Evolutionary conservation across 2,797 vertebrate species (phyloP).

Genomic region (Amphiprion clarkii): DNA sequence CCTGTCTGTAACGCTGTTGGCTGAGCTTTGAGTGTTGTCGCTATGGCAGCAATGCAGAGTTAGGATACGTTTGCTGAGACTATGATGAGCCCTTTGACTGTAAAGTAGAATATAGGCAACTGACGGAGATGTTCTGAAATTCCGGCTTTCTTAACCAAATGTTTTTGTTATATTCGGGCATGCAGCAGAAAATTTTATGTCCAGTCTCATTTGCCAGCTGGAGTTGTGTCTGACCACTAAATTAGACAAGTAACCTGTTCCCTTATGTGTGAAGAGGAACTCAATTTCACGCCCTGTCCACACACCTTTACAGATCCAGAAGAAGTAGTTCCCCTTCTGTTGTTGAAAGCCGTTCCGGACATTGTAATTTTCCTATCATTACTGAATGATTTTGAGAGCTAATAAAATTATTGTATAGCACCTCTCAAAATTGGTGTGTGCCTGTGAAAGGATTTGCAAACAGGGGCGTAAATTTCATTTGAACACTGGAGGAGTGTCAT

Average conservation of each 20-base stretch:
- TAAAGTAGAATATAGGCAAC: slow-evolving; percentile 20
- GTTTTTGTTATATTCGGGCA: slow-evolving; percentile 1
- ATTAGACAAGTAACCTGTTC: slow-evolving; percentile 43
- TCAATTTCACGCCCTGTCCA: slow-evolving; percentile 65
- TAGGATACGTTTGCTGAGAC: slow-evolving; percentile 44
- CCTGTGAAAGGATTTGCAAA: slow-evolving; percentile 18
- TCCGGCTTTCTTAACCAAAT: slow-evolving; percentile 15
- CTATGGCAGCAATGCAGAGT: slow-evolving; percentile 76
- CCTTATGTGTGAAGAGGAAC: slow-evolving; percentile 28
- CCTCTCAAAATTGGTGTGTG: slow-evolving; percentile 1
- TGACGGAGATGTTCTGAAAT: slow-evolving; percentile 15
- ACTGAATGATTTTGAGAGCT: slow-evolving; percentile 14
- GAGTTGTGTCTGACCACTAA: slow-evolving; percentile 39
- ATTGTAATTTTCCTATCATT: slow-evolving; percentile 25
- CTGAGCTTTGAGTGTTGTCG: slow-evolving; percentile 73
- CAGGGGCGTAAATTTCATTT: not conserved
- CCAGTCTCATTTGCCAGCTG: slow-evolving; percentile 33
- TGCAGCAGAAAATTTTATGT: slow-evolving; percentile 17
- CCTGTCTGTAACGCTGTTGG: slow-evolving; percentile 64
- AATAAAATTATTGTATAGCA: slow-evolving; percentile 11
- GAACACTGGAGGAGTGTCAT: too few species aligned
- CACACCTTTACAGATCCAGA: slow-evolving; percentile 47
- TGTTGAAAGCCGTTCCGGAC: slow-evolving; percentile 18
- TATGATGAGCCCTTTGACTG: slow-evolving; percentile 46
- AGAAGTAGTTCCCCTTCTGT: slow-evolving; percentile 28